A percentile compares a stretch with the other conserved stretches of the same genome.
These are phyloP conservation scores for Aromia moschata DNA, from an alignment of 2,888 invertebrate genomes.

Conservation along the genomic window DNA sequence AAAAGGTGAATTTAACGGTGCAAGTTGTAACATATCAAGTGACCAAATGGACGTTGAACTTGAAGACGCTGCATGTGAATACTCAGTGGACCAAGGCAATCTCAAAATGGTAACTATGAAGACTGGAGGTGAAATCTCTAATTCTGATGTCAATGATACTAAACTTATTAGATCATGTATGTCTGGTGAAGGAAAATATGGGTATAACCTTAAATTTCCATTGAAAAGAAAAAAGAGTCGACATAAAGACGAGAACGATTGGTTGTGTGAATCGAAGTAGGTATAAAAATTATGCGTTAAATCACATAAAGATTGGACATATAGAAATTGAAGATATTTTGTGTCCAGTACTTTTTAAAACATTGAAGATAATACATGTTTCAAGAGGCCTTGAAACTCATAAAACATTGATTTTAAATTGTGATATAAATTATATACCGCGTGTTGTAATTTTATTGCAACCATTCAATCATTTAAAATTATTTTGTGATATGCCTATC, in stretches of 20 bases:
- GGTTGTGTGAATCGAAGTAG: too few species aligned
- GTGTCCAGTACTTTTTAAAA: too few species aligned
- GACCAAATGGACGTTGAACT: constrained; percentile 3
- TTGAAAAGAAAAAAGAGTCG: too few species aligned
- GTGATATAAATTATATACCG: not conserved
- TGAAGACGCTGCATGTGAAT: too few species aligned
- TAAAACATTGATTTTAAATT: not conserved
- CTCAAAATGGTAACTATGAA: not conserved
- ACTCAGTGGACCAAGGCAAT: not conserved
- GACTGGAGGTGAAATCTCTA: not conserved
- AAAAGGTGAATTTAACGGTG: not conserved
- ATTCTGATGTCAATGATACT: too few species aligned
- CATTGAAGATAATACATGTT: not conserved
- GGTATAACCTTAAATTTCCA: too few species aligned
- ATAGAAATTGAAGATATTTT: too few species aligned
- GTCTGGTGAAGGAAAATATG: too few species aligned
- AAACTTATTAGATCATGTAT: too few species aligned
- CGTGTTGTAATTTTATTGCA: not conserved
- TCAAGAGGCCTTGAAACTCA: not conserved
- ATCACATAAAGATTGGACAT: too few species aligned
- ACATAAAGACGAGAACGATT: too few species aligned
- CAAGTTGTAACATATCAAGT: not conserved
- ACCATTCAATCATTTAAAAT: not conserved
- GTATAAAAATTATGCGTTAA: too few species aligned
- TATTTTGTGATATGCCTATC: not conserved